Percentiles rank a stretch among this genome's conserved stretches.
These are phyloP conservation scores for Dipodomys merriami DNA, from an alignment of 2,113 vertebrate genomes.

Conservation along the genomic window DNA sequence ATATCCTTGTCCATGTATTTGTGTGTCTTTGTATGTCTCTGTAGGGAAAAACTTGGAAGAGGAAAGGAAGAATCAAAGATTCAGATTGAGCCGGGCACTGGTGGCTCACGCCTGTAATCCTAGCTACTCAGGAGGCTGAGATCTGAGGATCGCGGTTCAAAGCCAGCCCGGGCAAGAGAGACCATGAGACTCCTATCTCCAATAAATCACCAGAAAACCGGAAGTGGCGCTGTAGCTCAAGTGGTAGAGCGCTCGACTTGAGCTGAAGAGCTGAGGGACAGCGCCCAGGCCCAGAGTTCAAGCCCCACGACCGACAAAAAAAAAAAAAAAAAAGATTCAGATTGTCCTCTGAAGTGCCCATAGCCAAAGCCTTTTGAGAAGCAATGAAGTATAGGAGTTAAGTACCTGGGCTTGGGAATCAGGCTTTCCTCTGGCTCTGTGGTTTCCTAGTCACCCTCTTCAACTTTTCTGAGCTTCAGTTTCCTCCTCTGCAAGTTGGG, in stretches of 20 bases:
- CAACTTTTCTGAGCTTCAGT: not conserved
- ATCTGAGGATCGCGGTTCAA: too few species aligned
- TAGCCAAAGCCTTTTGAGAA: not conserved
- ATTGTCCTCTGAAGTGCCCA: not conserved
- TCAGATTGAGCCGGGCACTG: too few species aligned
- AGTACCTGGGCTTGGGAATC: not conserved
- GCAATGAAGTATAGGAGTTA: not conserved
- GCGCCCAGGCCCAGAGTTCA: too few species aligned
- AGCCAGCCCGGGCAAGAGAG: too few species aligned
- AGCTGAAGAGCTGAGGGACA: too few species aligned
- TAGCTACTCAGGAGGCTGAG: too few species aligned
- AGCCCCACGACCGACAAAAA: too few species aligned
- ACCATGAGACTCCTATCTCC: too few species aligned
- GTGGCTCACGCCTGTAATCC: too few species aligned
- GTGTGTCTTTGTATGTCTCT: slow-evolving; percentile 8
- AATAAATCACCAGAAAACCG: too few species aligned
- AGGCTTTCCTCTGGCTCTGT: not conserved
- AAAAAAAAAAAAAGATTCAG: slow-evolving; percentile 19
- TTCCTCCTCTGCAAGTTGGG: not conserved
- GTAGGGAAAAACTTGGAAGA: not conserved
- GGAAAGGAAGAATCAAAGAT: slow-evolving; percentile 9
- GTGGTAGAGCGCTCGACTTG: too few species aligned
- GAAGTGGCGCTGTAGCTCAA: too few species aligned
- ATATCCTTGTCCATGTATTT: not conserved
- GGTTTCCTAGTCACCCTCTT: slow-evolving; percentile 23